Conservation (phyloP, 2,888 invertebrate genomes). For the Dicycla oo region DNA sequence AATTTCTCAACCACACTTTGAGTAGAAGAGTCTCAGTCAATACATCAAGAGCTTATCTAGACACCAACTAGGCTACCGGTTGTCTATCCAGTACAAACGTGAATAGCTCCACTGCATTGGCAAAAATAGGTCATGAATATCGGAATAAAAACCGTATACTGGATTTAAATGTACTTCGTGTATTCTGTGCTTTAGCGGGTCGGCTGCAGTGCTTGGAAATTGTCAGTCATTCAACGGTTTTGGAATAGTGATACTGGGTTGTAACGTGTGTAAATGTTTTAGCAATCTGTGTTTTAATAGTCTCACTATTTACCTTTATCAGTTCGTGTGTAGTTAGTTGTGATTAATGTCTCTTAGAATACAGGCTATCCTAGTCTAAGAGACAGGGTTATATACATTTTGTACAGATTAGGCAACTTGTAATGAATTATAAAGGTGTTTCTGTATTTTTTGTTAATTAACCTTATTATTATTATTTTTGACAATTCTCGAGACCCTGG, state of each 20-base stretch:
- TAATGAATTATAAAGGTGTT: too few relatives aligned
- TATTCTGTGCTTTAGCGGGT: constrained; percentile 33
- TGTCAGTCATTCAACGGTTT: constrained; percentile 30
- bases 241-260: constrained; percentile 3
- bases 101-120: constrained; percentile 50
- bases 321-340: too few relatives aligned
- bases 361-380: too few relatives aligned
- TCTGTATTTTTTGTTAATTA: too few relatives aligned
- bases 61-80: constrained; percentile 41
- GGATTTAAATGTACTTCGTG: constrained; percentile 48
- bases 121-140: constrained; percentile 61
- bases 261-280: constrained; percentile 14
- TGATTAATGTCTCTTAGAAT: too few relatives aligned
- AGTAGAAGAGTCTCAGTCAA: constrained; percentile 28
- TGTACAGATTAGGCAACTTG: too few relatives aligned
- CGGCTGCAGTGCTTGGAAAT: constrained; percentile 19
- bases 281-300: constrained; percentile 1
- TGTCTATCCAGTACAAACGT: constrained; percentile 41
- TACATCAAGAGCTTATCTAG: constrained; percentile 49
- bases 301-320: background rate
- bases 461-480: too few relatives aligned
- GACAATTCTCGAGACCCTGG: too few relatives aligned
- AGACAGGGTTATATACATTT: too few relatives aligned
- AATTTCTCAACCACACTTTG: background rate
- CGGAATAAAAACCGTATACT: constrained; percentile 48